A percentile compares a stretch with the other conserved stretches of the same genome.
Evolutionary conservation across 2,797 vertebrate species (phyloP).

Genomic region (Sebastes iracundus): DNA sequence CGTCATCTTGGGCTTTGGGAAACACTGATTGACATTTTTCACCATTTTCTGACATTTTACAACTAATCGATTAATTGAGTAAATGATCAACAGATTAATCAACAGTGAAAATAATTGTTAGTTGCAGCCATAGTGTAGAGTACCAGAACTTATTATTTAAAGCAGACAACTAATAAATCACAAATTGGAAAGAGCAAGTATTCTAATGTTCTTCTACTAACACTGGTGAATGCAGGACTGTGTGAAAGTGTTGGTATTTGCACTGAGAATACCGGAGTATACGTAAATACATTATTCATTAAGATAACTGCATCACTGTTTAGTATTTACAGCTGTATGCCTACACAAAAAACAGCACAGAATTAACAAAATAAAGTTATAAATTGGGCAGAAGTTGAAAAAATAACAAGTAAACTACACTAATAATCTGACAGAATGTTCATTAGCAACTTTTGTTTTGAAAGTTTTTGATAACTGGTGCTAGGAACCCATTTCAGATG

Average conservation of each 20-base stretch:
- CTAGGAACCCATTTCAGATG: neutral
- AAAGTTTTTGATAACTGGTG: neutral
- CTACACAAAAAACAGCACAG: neutral
- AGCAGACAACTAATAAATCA: neutral
- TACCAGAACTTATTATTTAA: slow-evolving; percentile 4
- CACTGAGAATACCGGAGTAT: neutral
- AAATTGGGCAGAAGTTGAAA: neutral
- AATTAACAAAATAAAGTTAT: neutral
- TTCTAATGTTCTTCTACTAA: neutral
- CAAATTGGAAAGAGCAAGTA: neutral
- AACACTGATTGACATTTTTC: too few relatives aligned
- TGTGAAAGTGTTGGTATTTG: neutral
- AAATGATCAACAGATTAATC: too few relatives aligned
- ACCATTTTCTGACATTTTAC: too few relatives aligned
- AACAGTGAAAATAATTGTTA: too few relatives aligned
- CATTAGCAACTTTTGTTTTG: neutral
- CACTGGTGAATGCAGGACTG: neutral
- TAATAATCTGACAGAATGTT: neutral
- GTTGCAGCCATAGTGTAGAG: neutral
- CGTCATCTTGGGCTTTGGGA: too few relatives aligned
- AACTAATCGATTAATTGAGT: too few relatives aligned
- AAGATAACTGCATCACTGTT: neutral
- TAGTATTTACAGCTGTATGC: neutral
- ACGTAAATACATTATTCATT: neutral
- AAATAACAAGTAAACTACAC: neutral